Evolutionary conservation across 2,888 invertebrate species (phyloP), one percentile per base, ranked within the genome.

Genomic region (Cheilosia pagana): DNA sequence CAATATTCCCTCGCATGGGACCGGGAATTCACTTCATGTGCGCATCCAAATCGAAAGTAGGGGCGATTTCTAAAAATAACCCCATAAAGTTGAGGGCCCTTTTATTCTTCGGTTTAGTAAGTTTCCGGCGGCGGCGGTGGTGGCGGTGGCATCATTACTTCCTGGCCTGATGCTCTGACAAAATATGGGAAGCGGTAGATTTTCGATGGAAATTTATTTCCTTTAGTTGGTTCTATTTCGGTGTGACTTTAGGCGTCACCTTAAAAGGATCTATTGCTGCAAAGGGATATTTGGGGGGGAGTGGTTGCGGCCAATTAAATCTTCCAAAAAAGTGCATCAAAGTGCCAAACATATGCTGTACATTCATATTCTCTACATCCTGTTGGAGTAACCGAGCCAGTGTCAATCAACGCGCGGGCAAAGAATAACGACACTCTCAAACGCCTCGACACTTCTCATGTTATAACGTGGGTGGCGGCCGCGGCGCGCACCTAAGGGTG

Each of bases 1-100:
- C 88, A 87, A 86, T 85, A 86, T 68, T 83, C 77, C 76, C 77
- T 78, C 59, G 74, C 48, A 68, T 72, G 81, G 67, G 70, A 53
- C 70, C 75, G 81, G 70, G 70, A 53, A 74, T 81, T 65, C 31
- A 57, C 70, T 21, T 60, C 35, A 63, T 57, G 57, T 70, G 70
- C 74, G 21, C 35, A 12, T 45, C 19, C 57, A 43, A 16, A 12
- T 45, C 19, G 50, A 43, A 16, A 19, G 79, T 10, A 67, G 60
- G 52, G 62, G 75, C 25, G 45, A 50, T 21, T 31, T 81, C 85
- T 85, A 85, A 76, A 85, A 76, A 85, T 85, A 83, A 16, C 19
- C 23, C 21, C 45, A 41, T 45, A 50, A 52, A 65, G 62, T 78
- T 52, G 43, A 76, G 85, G 81, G 75, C 85, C 75, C 67, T 78